Conservation (phyloP, 2,113 vertebrate genomes). For the Etia nguti region DNA sequence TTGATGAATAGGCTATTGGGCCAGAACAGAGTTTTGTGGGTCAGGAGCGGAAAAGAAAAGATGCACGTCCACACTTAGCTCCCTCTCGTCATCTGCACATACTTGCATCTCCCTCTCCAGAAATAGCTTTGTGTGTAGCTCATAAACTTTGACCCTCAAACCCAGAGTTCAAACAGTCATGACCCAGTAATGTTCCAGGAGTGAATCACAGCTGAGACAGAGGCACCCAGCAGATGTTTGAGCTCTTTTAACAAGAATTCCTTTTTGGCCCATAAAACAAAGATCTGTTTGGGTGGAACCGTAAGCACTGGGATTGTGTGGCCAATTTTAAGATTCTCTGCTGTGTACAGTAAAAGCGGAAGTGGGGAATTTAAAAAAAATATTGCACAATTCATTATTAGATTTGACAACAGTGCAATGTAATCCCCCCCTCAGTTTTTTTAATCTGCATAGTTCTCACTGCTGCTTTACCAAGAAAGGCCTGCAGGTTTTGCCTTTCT, state of each 20-base stretch:
- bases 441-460: neutral
- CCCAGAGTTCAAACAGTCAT: slow-evolving; percentile 56
- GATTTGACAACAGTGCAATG: neutral
- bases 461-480: neutral
- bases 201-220: slow-evolving; percentile 24
- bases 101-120: slow-evolving; percentile 23
- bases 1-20: slow-evolving; percentile 32
- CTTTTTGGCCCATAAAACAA: slow-evolving; percentile 33
- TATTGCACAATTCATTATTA: neutral
- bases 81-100: slow-evolving; percentile 17
- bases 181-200: slow-evolving; percentile 51
- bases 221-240: slow-evolving; percentile 17
- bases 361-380: neutral
- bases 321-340: neutral
- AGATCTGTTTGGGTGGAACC: neutral
- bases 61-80: slow-evolving; percentile 29
- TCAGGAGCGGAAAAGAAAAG: slow-evolving; percentile 44
- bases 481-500: neutral
- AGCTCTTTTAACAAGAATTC: slow-evolving; percentile 26
- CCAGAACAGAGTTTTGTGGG: slow-evolving; percentile 34
- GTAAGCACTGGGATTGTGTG: neutral
- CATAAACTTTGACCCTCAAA: slow-evolving; percentile 61
- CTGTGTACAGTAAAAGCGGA: neutral
- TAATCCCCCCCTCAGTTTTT: neutral
- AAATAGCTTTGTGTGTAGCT: slow-evolving; percentile 45